Base-by-base conservation (phyloP, 2,888 invertebrate genomes). In the Eremobia ochroleuca region DNA sequence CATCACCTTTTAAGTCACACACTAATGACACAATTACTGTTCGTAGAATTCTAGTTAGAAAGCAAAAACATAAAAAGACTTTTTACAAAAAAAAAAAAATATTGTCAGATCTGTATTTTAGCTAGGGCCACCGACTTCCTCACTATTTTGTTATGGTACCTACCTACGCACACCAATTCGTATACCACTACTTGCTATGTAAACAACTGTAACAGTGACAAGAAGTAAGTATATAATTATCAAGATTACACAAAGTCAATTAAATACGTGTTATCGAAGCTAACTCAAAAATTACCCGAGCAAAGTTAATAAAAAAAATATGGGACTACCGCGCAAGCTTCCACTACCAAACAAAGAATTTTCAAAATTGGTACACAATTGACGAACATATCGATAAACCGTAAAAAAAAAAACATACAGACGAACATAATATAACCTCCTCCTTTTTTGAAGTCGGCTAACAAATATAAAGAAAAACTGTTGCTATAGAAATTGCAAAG, bases 1-100 rank as follows among this genome's bases (percentile, higher is more conserved):
- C 18, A 25, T 49, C 49, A 28, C 15, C 34, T 65, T 40, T 28
- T 9, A 76, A 82, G 9, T 61, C 61, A 55, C 31, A 15, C 15
- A 2, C 21, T 13, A 15, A 25, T 43, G 18, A 15, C 28, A 2
- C 25, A 15, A 5, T n/a, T n/a, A 25, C n/a, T 21, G 13, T 5
- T 21, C 6, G 18, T 46, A 46, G 28, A 8, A 46, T 31, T n/a
- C 1, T 73, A 34, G 40, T 11, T 4, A 71, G 1, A 58, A 37
- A n/a, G 15, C 9, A 58, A 31, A n/a, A 58, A n/a, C 1, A n/a
- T n/a, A n/a, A 52, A 52, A n/a, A 6, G 6, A 3, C 21, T 21
- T 8, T 52, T 25, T 11, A 52, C 25, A 46, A 46, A 46, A 46
- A 21, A 46, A 46, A 21, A 43, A 43, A 13, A 43, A n/a, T n/a